Base-by-base conservation (phyloP, 2,797 vertebrate genomes). In the Pangasius djambal region DNA sequence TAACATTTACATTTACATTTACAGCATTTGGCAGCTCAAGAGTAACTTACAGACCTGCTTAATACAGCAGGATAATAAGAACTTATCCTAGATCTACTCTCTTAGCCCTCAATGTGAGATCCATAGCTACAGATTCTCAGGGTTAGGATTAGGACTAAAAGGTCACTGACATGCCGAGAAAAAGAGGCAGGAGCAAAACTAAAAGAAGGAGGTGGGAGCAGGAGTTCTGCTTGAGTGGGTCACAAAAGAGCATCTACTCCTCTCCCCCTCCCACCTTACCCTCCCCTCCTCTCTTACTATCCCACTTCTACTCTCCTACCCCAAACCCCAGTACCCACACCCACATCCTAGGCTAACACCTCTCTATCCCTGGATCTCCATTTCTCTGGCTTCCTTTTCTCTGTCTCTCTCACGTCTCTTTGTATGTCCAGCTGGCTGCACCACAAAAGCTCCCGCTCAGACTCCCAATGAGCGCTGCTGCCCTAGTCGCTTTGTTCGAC, bases 361-460 rank as follows among this genome's bases (percentile, higher is more conserved):
- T 92, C 90, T 91, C 79, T 74, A 67, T 65, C 89, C 83, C 90
- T 83, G 69, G 78, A 87, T 89, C 82, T 85, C 88, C 86, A 82
- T 79, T 85, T 83, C 86, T 85, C 83, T 85, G n/a, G 59, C 85
- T 79, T 90, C 87, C 88, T 90, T 93, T 91, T 89, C 88, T 55
- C 94, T 93, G 93, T 91, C 93, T 88, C 88, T 90, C 94, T 95
- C 89, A 94, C 93, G 89, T 94, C 94, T 96, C 94, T 97, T 97
- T 97, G 96, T 96, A 95, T 94, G 94, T 95, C 97, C 97, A 97
- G 97, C 97, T 97, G 97, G 97, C 96, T 94, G 91, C 48, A 86
- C 93, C 95, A 97, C 96, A 97, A 97, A 95, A 95, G 94, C 94
- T 93, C 92, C 89, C 91, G 94, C 94, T 94, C 91, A 92, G 92